Conservation (phyloP, 2,797 vertebrate species). For the Gobionotothen gibberifrons region DNA sequence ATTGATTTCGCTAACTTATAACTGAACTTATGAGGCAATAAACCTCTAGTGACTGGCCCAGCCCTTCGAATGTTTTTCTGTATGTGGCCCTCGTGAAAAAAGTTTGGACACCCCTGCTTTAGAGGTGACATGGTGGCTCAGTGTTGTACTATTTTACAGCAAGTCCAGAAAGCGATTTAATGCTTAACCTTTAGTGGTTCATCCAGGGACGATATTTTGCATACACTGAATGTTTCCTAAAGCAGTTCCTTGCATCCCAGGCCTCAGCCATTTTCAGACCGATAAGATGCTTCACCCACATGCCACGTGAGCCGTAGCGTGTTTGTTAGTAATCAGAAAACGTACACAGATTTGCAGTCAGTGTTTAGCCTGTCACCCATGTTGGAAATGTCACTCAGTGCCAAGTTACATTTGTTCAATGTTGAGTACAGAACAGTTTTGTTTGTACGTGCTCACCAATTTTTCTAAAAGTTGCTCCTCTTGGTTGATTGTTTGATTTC, state of each 20-base stretch:
- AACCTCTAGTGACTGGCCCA: no score
- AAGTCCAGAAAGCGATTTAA: background rate
- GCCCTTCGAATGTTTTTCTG: no score
- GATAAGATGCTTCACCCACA: background rate
- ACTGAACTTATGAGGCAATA: no score
- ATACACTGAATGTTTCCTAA: background rate
- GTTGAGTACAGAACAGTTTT: background rate
- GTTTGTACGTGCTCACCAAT: background rate
- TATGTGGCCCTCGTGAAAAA: no score
- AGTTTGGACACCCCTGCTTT: no score
- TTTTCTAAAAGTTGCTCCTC: conserved; percentile 5
- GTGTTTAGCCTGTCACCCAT: background rate
- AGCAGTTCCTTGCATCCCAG: background rate
- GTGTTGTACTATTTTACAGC: background rate
- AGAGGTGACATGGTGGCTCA: background rate
- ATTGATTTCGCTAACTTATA: no score
- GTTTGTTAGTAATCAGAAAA: background rate
- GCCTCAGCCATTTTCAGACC: no score
- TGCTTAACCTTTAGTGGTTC: background rate
- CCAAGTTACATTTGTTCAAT: background rate
- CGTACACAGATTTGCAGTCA: conserved; percentile 5
- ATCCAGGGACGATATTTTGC: background rate
- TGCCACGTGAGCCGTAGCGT: background rate
- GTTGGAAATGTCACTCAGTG: background rate
- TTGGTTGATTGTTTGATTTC: background rate